A percentile compares a stretch with the other conserved stretches of the same genome.
Conservation (phyloP, 1,140 invertebrate species). For the Anoplophora glabripennis region DNA sequence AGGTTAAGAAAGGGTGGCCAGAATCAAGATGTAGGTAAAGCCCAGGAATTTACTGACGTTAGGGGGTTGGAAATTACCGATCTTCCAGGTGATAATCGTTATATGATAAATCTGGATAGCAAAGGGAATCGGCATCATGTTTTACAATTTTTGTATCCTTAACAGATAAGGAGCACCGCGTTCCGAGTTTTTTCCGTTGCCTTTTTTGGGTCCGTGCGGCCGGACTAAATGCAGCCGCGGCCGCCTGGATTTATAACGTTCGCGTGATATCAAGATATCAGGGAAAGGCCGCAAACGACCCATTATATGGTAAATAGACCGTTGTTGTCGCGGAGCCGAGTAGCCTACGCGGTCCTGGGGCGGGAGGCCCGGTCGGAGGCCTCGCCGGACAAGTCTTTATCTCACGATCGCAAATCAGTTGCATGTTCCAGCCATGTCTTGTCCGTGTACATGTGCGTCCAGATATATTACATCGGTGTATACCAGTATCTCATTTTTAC, state of each 20-base stretch:
- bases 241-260: conserved; percentile 23
- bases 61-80: too few species aligned
- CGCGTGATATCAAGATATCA: conserved; percentile 30
- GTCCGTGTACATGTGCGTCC: conserved; percentile 18
- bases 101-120: too few species aligned
- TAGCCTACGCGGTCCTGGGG: conserved; percentile 23
- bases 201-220: too few species aligned
- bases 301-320: conserved; percentile 38
- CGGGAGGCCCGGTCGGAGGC: conserved; percentile 3
- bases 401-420: conserved; percentile 34
- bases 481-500: conserved; percentile 11
- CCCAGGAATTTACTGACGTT: too few species aligned
- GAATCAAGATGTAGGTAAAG: too few species aligned
- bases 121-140: too few species aligned
- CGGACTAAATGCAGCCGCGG: too few species aligned
- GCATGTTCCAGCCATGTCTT: conserved; percentile 28
- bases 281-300: conserved; percentile 28
- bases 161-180: too few species aligned
- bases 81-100: too few species aligned
- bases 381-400: conserved; percentile 25
- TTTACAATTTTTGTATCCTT: too few species aligned
- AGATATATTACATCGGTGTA: conserved; percentile 15
- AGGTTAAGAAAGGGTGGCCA: too few species aligned
- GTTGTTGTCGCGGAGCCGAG: conserved; percentile 22
- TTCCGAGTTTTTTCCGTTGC: too few species aligned